These are phyloP conservation scores for Watersipora subatra DNA, from an alignment of 1,140 invertebrate genomes.

Conservation along the genomic window DNA sequence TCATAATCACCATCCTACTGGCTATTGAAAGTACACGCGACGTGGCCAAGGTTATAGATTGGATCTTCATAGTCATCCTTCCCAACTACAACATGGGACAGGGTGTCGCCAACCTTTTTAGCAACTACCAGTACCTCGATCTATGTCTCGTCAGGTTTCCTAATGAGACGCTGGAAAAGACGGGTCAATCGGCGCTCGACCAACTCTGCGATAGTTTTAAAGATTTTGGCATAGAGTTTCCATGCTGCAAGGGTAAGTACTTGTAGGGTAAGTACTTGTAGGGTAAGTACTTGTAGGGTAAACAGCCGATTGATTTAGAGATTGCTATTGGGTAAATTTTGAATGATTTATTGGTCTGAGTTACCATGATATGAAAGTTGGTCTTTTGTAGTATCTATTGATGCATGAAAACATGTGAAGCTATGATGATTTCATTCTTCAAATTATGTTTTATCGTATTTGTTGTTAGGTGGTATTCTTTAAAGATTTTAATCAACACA, in stretches of 20 bases:
- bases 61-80: constrained; percentile 11
- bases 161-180: not conserved
- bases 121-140: constrained; percentile 10
- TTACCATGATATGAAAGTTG: too few relatives aligned
- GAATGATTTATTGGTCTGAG: too few relatives aligned
- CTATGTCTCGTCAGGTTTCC: not conserved
- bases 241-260: not conserved
- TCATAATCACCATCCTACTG: constrained; percentile 9
- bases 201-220: not conserved
- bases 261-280: too few relatives aligned
- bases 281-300: too few relatives aligned
- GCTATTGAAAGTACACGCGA: constrained; percentile 3
- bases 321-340: too few relatives aligned
- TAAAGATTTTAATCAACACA: too few relatives aligned
- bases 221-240: not conserved
- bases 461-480: too few relatives aligned
- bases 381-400: too few relatives aligned
- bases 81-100: constrained; percentile 14
- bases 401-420: too few relatives aligned
- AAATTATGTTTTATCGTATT: too few relatives aligned
- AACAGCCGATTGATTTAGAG: too few relatives aligned
- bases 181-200: not conserved
- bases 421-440: too few relatives aligned
- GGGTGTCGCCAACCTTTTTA: constrained; percentile 12
- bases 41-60: constrained; percentile 6